A percentile compares a stretch with the other conserved stretches of the same genome.
These are phyloP conservation scores for Omphaloscelis lunosa DNA, from an alignment of 2,888 invertebrate species.

Conservation along the genomic window DNA sequence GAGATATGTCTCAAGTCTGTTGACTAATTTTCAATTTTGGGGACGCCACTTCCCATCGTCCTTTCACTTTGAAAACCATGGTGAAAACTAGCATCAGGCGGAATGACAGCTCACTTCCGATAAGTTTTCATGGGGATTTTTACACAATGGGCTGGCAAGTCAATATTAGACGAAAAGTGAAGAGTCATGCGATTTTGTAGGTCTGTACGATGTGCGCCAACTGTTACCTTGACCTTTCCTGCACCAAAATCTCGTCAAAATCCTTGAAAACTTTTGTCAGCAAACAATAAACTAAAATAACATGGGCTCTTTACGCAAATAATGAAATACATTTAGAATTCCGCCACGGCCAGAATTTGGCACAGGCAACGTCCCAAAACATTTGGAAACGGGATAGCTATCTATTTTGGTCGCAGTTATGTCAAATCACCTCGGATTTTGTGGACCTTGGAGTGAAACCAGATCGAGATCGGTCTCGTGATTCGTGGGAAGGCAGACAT, in stretches of 20 bases:
- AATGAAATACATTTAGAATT: constrained; percentile 60
- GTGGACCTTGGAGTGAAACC: constrained; percentile 46
- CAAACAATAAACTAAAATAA: constrained; percentile 54
- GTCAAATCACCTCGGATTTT: constrained; percentile 49
- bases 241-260: constrained; percentile 15
- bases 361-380: constrained; percentile 74
- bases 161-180: no score
- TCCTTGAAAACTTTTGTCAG: constrained; percentile 47
- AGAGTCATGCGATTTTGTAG: not conserved
- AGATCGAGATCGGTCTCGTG: constrained; percentile 47
- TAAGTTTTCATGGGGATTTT: not conserved
- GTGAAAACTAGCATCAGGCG: no score
- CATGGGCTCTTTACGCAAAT: constrained; percentile 61
- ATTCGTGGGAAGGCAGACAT: constrained; percentile 33
- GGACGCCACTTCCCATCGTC: no score
- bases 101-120: no score
- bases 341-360: constrained; percentile 75
- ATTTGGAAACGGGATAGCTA: constrained; percentile 77
- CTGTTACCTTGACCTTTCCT: constrained; percentile 25
- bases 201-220: not conserved
- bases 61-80: no score
- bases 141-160: not conserved
- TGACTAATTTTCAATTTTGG: no score
- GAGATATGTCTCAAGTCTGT: no score
- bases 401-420: constrained; percentile 74